Base-by-base conservation (phyloP, 2,797 vertebrate species). In the Sebastes aleutianus region DNA sequence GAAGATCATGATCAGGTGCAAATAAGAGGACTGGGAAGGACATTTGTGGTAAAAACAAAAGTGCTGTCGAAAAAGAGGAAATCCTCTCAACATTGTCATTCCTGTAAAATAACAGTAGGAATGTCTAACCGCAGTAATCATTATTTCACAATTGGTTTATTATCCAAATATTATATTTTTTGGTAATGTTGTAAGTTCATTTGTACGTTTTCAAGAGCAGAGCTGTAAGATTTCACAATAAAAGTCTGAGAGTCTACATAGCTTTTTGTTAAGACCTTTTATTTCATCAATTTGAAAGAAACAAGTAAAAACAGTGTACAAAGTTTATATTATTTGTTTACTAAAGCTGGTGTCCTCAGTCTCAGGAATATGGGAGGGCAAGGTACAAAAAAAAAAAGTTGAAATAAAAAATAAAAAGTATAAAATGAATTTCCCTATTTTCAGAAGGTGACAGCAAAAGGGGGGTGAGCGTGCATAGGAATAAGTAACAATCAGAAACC, bases 321-420 rank as follows among this genome's bases (percentile, higher is more conserved):
- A 95, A 95, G 90, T 91, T 94, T 93, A 95, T 95, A 94, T 95
- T 95, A 94, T 94, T 96, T 90, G 91, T 95, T 95, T 95, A 94
- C 94, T 96, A 96, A 96, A 95, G 94, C 93, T 95, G 93, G 89
- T 95, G 94, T 96, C 94, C 91, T 95, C 91, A 90, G 90, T 94
- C 93, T 91, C 88, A 83, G 90, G 80, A 91, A 91, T 91, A 91
- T 85, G 89, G 88, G 87, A 91, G 87, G 90, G 91, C 79, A 88
- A 47, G 88, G 89, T 93, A 95, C 88, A 88, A 88, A 91, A 87
- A 89, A 87, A 87, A 20, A 78, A 85, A 75, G 80, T 88, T 80
- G 77, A 85, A 89, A 88, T 88, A 78, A 90, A 92, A 91, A 89
- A 92, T 64, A 89, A 89, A 86, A 92, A 91, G 89, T 94, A 92